Base-by-base conservation (phyloP, 2,888 invertebrate genomes). In the Baronia brevicornis region DNA sequence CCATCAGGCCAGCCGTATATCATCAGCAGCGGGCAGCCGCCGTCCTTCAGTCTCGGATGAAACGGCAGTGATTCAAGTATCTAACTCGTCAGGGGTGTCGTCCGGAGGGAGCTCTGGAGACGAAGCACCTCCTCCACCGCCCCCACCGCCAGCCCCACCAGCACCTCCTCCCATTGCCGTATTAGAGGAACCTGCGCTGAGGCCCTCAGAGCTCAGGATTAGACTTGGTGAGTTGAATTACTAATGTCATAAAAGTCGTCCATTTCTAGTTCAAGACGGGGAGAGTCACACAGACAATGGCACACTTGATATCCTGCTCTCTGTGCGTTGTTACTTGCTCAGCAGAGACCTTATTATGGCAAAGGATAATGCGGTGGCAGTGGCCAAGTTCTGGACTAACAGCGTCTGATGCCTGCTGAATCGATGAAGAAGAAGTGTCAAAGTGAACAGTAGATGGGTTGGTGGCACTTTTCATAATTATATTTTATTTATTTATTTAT, bases 51-150 rank as follows among this genome's bases (percentile, higher is more conserved):
- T 80, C 0, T 59, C 71, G 0, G 82, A 80, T 22, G 82, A 84
- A 17, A 47, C 63, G 0, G 51, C 59, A 0, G 60, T 63, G 0
- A 67, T 64, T 0, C 64, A 61, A 26, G 54, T 69, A 1, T 60
- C 64, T 0, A 78, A 80, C 0, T 74, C 75, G 0, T 80, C 82
- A 0, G 79, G 80, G 1, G 79, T 80, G 1, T 80, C 79, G 0
- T 78, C 78, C 0, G 82, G 80, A 0, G 79, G 75, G 10, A 72
- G 74, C 18, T 78, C 66, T 28, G 86, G 56, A 47, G 82, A 80
- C 36, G 82, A 79, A 40, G 80, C 91, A 0, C 90, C 91, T 0
- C 91, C 91, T 0, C 91, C 91, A 0, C 92, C 91, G 0, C 91
- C 91, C 0, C 88, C 91, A 7, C 90, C 90, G 0, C 88, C 87